Base-by-base conservation (phyloP, 2,113 vertebrate species). In the Solenodon paradoxus region DNA sequence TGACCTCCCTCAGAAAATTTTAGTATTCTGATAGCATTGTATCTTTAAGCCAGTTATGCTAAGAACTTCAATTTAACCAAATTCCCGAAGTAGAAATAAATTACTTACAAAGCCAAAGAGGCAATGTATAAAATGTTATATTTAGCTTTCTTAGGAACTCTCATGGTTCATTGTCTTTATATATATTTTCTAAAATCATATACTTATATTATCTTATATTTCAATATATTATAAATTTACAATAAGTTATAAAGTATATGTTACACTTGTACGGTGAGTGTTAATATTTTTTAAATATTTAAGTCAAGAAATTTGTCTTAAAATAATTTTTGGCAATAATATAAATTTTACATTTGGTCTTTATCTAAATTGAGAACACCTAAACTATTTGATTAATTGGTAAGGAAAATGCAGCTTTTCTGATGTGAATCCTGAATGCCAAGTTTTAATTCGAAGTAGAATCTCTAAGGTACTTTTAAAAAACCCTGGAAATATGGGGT, bases 371-470 rank as follows among this genome's bases (percentile, higher is more conserved):
- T 95, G 75, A 75, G 77, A 95, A 92, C 57, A 82, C 72, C 57
- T 83, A 81, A 74, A 95, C 57, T 96, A 28, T 85, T 96, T 97
- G 97, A 96, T 97, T 98, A 98, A 98, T 94, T 98, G 94, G 92
- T 86, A 97, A 94, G 72, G 64, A 92, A 95, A 96, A 92, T 96
- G 90, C 51, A 97, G n/a, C 89, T 96, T 98, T 97, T 94, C 94
- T 96, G 94, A 97, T 94, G 95, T 81, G 96, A 97, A 96, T 93
- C 92, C 96, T 95, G 77, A 69, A 96, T 94, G 98, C 92, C 96
- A 97, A 97, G 92, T 96, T 97, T 97, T 97, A 97, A 97, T 98
- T 97, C 97, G 98, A 98, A 98, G 96, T 61, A 26, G 40, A 98
- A 92, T 97, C 97, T 98, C 96, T 68, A 91, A 98, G 98, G 97